Evolutionary conservation across 2,113 vertebrate genomes (phyloP).

Genomic region (Aix galericulata): DNA sequence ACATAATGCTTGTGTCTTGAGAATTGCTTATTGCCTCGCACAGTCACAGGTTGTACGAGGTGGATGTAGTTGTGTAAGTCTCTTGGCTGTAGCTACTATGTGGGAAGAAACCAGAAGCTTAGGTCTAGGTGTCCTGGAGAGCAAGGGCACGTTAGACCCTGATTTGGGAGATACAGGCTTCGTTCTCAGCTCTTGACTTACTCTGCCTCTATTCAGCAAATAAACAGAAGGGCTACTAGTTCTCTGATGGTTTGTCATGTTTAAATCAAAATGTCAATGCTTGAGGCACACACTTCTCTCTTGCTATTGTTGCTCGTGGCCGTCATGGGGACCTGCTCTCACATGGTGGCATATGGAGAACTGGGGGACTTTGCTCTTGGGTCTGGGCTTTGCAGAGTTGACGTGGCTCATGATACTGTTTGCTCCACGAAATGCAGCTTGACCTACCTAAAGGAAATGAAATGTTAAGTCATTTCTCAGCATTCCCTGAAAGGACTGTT

Average conservation of each 20-base stretch:
- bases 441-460: not conserved
- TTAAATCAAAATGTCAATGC: not conserved
- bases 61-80: not conserved
- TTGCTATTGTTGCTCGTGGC: not conserved
- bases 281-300: not conserved
- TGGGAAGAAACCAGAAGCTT: not conserved
- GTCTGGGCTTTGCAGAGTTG: not conserved
- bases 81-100: not conserved
- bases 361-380: not conserved
- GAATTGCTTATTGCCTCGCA: not conserved
- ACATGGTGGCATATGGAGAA: rapidly evolving
- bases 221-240: not conserved
- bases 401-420: not conserved
- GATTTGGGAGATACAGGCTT: not conserved
- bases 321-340: not conserved
- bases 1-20: not conserved
- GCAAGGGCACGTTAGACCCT: not conserved
- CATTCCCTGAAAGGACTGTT: rapidly evolving
- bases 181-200: not conserved
- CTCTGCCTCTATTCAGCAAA: not conserved
- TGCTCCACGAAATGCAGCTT: not conserved
- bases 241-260: not conserved
- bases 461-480: not conserved
- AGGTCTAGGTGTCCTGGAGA: not conserved
- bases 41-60: not conserved